Base-by-base conservation (phyloP, 2,797 vertebrate genomes). In the Dicrostonyx torquatus region DNA sequence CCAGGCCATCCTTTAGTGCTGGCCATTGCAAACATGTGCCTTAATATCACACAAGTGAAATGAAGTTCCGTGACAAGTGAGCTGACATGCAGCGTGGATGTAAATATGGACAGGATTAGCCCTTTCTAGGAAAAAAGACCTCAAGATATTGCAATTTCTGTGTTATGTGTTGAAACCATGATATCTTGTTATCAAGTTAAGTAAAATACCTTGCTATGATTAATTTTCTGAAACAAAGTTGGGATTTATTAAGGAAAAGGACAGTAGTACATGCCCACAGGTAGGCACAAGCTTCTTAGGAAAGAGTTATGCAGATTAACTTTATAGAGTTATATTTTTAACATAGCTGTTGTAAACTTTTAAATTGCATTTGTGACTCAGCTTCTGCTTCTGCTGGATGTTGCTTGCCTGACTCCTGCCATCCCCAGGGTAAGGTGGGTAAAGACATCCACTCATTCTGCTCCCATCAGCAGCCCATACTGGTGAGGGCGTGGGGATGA, bases 171-270 rank as follows among this genome's bases (percentile, higher is more conserved):
- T 85, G 8, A 84, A 92, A 89, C 34, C 6, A 50, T 79, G 18
- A 29, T 77, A 43, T 77, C 86, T 92, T 89, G n/a, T n/a, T 53
- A 62, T 2, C 34, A 45, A 75, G 50, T n/a, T 26, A 29, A 75
- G 17, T 86, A 40, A 75, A 86, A 60, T 68, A 31, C 48, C 82
- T 90, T 78, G 58, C 68, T 72, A 90, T 94, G 73, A 78, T 60
- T 66, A 62, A 80, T 79, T 87, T 86, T 70, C 48, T 70, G 34
- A 70, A 86, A 7, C 45, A 37, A 70, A 48, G 34, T 53, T 70
- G 64, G 34, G 5, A 45, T 70, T 85, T 68, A 53, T 70, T 86
- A 70, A 86, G 64, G 53, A 86, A 70, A 53, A 70, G 40, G 83
- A 17, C 48, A 70, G 22, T 9, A 86, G 48, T 18, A 37, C 22